phyloP scores from a whole-genome alignment of 2,797 vertebrate genomes.

The Orestias chungarensis region DNA sequence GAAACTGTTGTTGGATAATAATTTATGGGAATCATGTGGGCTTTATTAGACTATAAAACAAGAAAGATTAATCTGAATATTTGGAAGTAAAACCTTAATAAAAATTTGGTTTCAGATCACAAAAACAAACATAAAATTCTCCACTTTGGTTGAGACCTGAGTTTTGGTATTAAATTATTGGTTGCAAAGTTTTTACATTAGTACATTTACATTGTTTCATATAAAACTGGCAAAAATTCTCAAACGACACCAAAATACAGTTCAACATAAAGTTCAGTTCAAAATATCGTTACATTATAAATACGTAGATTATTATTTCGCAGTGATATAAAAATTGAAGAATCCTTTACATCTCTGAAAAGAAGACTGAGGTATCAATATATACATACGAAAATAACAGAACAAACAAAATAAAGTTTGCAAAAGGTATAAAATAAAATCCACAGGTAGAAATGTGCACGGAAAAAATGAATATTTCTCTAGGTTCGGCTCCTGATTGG shows the following conservation, averaged over 20 bases:
- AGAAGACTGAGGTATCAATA: neutral
- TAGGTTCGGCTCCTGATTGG: neutral
- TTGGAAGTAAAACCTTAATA: too few species aligned
- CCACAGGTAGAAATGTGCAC: neutral
- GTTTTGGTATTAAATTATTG: neutral
- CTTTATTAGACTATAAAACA: neutral
- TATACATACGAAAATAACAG: neutral
- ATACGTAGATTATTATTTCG: neutral
- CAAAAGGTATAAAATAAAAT: neutral
- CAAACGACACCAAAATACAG: neutral
- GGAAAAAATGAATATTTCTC: neutral
- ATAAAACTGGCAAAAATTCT: neutral
- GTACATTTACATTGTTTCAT: neutral
- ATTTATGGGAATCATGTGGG: neutral
- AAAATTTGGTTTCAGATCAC: too few species aligned
- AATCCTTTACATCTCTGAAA: neutral
- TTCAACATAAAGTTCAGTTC: neutral
- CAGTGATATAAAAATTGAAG: neutral
- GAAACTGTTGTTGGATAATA: neutral
- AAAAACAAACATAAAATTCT: accelerated
- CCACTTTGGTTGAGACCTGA: neutral
- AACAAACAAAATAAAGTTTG: neutral
- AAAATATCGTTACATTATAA: neutral
- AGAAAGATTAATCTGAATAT: too few species aligned
- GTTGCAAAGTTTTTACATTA: neutral